phyloP scores from a whole-genome alignment of 1,140 invertebrate species.

The Neodiprion fabricii region DNA sequence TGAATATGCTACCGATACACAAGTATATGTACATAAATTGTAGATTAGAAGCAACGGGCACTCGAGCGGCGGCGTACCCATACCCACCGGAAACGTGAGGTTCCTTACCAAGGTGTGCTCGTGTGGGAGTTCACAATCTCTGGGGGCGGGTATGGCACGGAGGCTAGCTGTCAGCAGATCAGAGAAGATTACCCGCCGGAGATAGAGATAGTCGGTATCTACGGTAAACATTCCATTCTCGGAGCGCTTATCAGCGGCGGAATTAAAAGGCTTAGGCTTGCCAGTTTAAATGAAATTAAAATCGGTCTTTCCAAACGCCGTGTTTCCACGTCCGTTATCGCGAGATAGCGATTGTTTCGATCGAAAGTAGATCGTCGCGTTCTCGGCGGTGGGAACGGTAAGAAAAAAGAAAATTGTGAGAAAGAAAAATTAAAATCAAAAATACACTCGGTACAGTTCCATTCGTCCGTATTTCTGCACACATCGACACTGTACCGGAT shows the following conservation, averaged over 20 bases:
- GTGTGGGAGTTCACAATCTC: slow-evolving; percentile 9
- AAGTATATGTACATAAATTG: slow-evolving; percentile 14
- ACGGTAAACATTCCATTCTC: slow-evolving; percentile 20
- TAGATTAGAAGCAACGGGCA: neutral
- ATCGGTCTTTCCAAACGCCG: slow-evolving; percentile 12
- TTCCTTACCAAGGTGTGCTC: neutral
- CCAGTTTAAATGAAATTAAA: slow-evolving; percentile 21
- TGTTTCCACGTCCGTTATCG: slow-evolving; percentile 10
- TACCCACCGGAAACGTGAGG: neutral
- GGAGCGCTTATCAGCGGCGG: slow-evolving; percentile 19
- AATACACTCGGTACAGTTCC: too few species aligned
- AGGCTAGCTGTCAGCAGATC: slow-evolving; percentile 15
- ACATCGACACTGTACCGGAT: too few species aligned
- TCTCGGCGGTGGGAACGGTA: neutral
- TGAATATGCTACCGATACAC: slow-evolving; percentile 10
- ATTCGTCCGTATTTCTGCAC: too few species aligned
- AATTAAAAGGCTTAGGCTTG: slow-evolving; percentile 18
- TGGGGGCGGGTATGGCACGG: slow-evolving; percentile 9
- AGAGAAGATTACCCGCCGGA: slow-evolving; percentile 15
- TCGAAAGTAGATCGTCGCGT: neutral
- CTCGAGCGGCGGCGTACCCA: neutral
- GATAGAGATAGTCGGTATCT: slow-evolving; percentile 18
- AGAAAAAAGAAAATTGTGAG: too few species aligned
- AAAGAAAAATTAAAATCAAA: too few species aligned
- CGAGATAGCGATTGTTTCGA: slow-evolving; percentile 10